These are phyloP conservation scores for Colinus virginianus DNA, from an alignment of 2,113 vertebrate genomes.

Conservation along the genomic window DNA sequence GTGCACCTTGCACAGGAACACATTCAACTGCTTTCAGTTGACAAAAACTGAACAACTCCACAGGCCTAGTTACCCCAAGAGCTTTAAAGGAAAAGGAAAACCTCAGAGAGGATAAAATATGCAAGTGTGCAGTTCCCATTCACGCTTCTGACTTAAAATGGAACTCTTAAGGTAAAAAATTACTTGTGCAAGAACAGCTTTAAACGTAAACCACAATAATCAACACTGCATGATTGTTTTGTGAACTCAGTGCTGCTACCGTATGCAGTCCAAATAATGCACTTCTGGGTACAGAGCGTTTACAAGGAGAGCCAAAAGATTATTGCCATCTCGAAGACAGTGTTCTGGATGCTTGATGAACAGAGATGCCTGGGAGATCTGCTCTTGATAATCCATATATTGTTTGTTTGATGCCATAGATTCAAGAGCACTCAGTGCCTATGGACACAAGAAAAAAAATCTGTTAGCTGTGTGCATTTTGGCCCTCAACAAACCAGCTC, in stretches of 20 bases:
- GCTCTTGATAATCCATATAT: slow-evolving; percentile 88
- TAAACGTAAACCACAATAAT: slow-evolving; percentile 58
- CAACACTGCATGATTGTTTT: background rate
- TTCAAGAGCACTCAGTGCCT: slow-evolving; percentile 87
- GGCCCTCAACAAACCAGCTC: background rate
- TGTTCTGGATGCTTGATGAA: slow-evolving; percentile 92
- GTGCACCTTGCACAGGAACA: background rate
- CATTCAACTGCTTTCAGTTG: background rate
- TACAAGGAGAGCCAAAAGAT: slow-evolving; percentile 88
- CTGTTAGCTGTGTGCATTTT: background rate
- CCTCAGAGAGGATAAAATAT: background rate
- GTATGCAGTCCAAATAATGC: slow-evolving; percentile 92
- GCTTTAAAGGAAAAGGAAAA: background rate
- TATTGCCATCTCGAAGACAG: slow-evolving; percentile 88
- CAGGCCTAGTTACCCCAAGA: background rate
- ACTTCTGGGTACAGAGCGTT: slow-evolving; percentile 92
- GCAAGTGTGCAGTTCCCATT: background rate
- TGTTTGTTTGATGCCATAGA: slow-evolving; percentile 89
- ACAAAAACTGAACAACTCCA: background rate
- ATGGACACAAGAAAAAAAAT: background rate
- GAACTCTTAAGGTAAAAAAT: slow-evolving; percentile 13
- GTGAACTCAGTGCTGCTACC: slow-evolving; percentile 55
- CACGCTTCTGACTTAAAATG: background rate
- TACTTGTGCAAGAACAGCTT: slow-evolving; percentile 48
- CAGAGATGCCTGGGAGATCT: slow-evolving; percentile 84